Percentiles rank a stretch among this genome's conserved stretches.
Evolutionary conservation across 2,113 vertebrate species (phyloP).

Genomic region (Strix aluco): DNA sequence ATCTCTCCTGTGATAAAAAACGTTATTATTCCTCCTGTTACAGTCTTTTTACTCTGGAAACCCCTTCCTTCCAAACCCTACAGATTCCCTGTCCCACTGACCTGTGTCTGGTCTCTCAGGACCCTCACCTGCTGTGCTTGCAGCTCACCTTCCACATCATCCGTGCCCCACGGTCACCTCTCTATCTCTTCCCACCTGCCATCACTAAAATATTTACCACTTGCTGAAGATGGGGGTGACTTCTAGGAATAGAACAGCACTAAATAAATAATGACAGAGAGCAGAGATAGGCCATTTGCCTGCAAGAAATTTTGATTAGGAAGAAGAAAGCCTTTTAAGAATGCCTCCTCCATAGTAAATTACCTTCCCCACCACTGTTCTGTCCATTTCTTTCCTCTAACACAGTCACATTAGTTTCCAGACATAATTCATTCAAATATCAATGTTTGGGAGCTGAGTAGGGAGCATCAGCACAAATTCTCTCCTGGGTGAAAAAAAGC

Average conservation of each 20-base stretch:
- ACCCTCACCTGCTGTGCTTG: background rate
- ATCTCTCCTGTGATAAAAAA: background rate
- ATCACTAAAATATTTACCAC: slow-evolving; percentile 28
- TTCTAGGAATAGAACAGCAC: slow-evolving; percentile 38
- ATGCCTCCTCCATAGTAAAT: background rate
- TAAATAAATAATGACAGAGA: slow-evolving; percentile 51
- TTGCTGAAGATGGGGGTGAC: background rate
- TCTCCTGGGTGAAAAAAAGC: background rate
- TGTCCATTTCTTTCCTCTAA: background rate
- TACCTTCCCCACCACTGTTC: background rate
- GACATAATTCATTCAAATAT: background rate
- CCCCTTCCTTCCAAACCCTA: background rate
- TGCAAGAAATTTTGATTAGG: background rate
- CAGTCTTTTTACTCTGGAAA: background rate
- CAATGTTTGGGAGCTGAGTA: background rate
- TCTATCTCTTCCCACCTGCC: background rate
- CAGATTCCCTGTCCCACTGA: background rate
- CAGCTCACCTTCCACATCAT: background rate
- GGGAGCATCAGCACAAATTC: background rate
- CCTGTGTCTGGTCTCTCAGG: background rate
- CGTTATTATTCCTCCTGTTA: fast-evolving
- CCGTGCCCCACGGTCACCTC: background rate
- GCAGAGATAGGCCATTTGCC: background rate
- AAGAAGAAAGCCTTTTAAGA: slow-evolving; percentile 1
- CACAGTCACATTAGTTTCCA: background rate